Evolutionary conservation across 2,888 invertebrate species (phyloP).

Genomic region (Piscicola geometra): DNA sequence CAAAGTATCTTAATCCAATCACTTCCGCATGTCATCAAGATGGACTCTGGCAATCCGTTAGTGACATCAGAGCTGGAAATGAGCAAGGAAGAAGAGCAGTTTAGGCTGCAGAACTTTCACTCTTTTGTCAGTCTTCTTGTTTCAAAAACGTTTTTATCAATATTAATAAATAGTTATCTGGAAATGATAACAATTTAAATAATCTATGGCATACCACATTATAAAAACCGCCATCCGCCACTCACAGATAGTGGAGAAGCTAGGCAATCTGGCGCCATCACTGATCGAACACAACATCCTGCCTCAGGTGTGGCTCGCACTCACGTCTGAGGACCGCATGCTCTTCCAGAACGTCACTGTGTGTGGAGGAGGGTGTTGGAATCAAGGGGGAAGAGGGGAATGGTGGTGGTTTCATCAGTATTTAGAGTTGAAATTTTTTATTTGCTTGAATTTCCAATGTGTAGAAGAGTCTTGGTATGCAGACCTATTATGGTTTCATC

Average conservation of each 20-base stretch:
- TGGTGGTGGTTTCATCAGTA: too few relatives aligned
- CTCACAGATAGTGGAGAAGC: neutral
- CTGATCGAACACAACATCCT: slow-evolving; percentile 9
- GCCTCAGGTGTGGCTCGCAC: slow-evolving; percentile 11
- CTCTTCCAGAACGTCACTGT: slow-evolving; percentile 12
- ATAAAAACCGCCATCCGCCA: too few relatives aligned
- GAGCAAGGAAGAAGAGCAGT: neutral
- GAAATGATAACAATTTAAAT: too few relatives aligned
- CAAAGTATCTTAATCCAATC: too few relatives aligned
- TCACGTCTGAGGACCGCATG: slow-evolving; percentile 7
- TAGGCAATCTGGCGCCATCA: slow-evolving; percentile 2
- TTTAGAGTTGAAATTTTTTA: neutral
- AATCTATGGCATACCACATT: too few relatives aligned
- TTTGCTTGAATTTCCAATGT: neutral
- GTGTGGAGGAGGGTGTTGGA: too few relatives aligned
- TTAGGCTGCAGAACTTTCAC: slow-evolving; percentile 1
- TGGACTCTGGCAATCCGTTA: neutral
- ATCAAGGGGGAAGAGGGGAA: too few relatives aligned
- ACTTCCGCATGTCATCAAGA: too few relatives aligned
- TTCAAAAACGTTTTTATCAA: neutral
- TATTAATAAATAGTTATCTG: too few relatives aligned
- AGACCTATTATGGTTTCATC: neutral
- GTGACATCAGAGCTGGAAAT: neutral
- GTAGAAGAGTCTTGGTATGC: neutral
- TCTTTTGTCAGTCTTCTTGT: neutral